Conservation (phyloP, 2,888 invertebrate species). For the Ormia ochracea region DNA sequence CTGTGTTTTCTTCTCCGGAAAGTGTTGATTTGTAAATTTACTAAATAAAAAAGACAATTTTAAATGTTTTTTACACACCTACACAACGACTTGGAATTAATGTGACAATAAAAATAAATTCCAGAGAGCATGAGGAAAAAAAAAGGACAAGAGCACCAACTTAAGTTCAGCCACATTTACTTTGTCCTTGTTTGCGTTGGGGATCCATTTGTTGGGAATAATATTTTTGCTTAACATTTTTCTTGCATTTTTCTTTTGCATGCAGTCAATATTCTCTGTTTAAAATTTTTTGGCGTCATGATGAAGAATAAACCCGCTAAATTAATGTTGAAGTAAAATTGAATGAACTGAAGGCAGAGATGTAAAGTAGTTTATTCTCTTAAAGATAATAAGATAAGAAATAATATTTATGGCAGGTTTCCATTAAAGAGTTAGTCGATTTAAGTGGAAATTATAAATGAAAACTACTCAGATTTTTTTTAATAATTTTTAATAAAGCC, state of each 20-base stretch:
- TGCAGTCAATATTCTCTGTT: not conserved
- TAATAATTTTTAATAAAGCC: no score
- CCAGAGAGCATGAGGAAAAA: not conserved
- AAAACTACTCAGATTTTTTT: no score
- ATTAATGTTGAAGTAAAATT: slow-evolving; percentile 73
- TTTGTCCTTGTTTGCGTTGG: not conserved
- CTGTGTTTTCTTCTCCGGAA: not conserved
- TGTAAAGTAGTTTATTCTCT: slow-evolving; percentile 2
- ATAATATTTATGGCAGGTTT: no score
- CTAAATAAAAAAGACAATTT: slow-evolving; percentile 59
- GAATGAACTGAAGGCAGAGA: slow-evolving; percentile 65
- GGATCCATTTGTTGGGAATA: slow-evolving; percentile 21
- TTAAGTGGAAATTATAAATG: no score
- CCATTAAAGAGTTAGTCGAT: no score
- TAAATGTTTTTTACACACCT: slow-evolving; percentile 60
- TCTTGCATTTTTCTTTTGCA: not conserved
- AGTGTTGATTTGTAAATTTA: slow-evolving; percentile 61
- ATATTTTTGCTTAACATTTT: slow-evolving; percentile 2
- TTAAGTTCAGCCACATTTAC: slow-evolving; percentile 43
- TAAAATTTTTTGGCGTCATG: slow-evolving; percentile 44
- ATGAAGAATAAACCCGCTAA: slow-evolving; percentile 62
- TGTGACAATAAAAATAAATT: slow-evolving; percentile 54
- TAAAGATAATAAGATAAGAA: no score
- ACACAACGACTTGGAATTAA: slow-evolving; percentile 56
- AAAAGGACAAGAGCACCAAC: not conserved